A percentile compares a stretch with the other conserved stretches of the same genome.
Conservation (phyloP, 2,113 vertebrate species). For the Clinocottus analis region DNA sequence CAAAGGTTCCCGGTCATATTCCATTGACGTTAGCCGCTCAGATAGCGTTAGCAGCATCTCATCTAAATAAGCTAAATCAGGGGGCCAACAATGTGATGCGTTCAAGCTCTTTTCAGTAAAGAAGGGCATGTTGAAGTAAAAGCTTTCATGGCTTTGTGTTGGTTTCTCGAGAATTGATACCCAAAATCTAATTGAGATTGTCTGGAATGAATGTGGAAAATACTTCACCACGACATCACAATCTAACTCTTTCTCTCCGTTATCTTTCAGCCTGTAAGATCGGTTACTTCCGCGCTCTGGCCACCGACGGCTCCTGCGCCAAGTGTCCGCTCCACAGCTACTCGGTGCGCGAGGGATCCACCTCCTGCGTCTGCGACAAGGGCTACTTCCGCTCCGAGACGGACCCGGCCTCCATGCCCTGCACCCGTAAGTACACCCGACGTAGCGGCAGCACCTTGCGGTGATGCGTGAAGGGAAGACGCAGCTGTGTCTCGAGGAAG, state of each 20-base stretch:
- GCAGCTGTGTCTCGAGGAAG: neutral
- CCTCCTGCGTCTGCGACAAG: conserved; percentile 94
- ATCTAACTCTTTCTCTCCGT: neutral
- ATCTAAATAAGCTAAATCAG: no score
- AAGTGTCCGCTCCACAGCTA: conserved; percentile 97
- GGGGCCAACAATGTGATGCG: no score
- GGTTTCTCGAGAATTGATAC: no score
- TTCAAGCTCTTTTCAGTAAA: no score
- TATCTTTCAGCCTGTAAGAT: conserved; percentile 91
- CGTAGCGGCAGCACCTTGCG: no score
- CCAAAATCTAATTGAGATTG: no score
- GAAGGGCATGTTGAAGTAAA: no score
- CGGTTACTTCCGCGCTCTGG: conserved; percentile 95
- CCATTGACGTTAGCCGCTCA: neutral
- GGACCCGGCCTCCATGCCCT: conserved; percentile 94
- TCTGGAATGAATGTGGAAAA: no score
- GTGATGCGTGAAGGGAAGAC: neutral
- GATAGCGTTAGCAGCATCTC: no score
- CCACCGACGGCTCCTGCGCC: conserved; percentile 89
- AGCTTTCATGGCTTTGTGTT: no score
- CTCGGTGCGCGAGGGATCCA: conserved; percentile 94
- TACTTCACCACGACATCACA: no score
- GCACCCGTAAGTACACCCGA: conserved; percentile 90
- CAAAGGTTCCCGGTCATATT: neutral
- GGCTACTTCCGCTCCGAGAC: conserved; percentile 94